phyloP scores from a whole-genome alignment of 2,113 vertebrate genomes.

The Syrrhaptes paradoxus region DNA sequence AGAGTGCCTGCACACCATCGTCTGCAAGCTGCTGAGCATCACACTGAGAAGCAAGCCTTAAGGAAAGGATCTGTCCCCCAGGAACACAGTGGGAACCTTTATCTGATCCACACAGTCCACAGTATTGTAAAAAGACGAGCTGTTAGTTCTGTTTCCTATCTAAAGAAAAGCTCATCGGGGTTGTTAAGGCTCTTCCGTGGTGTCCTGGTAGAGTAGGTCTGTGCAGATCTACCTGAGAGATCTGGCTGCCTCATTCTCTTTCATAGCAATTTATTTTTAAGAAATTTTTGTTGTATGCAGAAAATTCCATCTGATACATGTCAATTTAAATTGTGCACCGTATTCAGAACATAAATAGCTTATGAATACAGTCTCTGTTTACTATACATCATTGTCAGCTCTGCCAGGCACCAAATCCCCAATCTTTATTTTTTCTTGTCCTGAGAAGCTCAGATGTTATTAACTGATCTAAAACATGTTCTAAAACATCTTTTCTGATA shows the following conservation, averaged over 20 bases:
- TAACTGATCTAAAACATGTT: not conserved
- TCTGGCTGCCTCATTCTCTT: not conserved
- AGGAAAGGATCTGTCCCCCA: not conserved
- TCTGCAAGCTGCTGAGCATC: not conserved
- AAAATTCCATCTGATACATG: not conserved
- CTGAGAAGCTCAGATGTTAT: not conserved
- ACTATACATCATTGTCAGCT: not conserved
- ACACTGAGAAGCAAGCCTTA: not conserved
- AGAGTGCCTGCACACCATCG: fast-evolving
- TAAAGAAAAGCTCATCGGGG: not conserved
- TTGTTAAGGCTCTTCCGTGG: not conserved
- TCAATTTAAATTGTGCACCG: not conserved
- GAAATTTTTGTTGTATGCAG: not conserved
- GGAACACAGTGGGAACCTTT: not conserved
- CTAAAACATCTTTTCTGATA: not conserved
- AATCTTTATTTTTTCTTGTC: not conserved
- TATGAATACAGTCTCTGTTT: not conserved
- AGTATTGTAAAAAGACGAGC: not conserved
- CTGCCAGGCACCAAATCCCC: not conserved
- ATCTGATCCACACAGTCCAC: not conserved
- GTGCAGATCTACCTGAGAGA: not conserved
- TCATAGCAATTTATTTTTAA: not conserved
- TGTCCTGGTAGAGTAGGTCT: not conserved
- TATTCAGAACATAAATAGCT: not conserved
- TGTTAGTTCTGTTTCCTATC: not conserved